Conservation (phyloP, 2,797 vertebrate species). For the Gorsachius magnificus region DNA sequence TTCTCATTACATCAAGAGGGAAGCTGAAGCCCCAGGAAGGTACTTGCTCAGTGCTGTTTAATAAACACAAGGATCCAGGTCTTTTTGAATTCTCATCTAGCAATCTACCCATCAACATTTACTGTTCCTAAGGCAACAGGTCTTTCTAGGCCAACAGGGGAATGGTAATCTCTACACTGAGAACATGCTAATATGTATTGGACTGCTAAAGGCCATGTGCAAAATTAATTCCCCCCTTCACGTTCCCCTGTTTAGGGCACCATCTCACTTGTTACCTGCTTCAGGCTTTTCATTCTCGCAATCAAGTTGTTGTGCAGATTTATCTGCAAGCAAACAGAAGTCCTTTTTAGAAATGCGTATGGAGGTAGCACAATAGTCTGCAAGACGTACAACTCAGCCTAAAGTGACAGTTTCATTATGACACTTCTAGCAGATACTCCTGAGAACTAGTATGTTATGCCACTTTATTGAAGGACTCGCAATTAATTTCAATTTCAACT, state of each 20-base stretch:
- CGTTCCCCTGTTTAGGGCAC: background rate
- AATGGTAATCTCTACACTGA: background rate
- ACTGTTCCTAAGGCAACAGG: background rate
- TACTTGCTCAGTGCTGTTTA: background rate
- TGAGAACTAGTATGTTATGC: background rate
- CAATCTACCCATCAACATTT: background rate
- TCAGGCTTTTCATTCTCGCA: background rate
- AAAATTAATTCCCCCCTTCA: background rate
- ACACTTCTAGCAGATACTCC: background rate
- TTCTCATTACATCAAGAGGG: background rate
- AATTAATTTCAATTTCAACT: background rate
- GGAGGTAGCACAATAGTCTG: background rate
- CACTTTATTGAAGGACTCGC: background rate
- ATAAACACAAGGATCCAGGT: background rate
- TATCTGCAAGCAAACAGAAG: background rate
- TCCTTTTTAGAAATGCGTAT: background rate
- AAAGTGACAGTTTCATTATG: background rate
- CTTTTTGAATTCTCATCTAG: background rate
- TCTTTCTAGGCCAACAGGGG: background rate
- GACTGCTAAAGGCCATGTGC: background rate
- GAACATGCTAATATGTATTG: background rate
- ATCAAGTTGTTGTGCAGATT: accelerated
- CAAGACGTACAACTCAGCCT: background rate
- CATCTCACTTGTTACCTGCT: background rate
- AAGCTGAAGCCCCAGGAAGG: background rate